A percentile compares a stretch with the other conserved stretches of the same genome.
Conservation (phyloP, 2,797 vertebrate genomes). For the Tapera naevia region DNA sequence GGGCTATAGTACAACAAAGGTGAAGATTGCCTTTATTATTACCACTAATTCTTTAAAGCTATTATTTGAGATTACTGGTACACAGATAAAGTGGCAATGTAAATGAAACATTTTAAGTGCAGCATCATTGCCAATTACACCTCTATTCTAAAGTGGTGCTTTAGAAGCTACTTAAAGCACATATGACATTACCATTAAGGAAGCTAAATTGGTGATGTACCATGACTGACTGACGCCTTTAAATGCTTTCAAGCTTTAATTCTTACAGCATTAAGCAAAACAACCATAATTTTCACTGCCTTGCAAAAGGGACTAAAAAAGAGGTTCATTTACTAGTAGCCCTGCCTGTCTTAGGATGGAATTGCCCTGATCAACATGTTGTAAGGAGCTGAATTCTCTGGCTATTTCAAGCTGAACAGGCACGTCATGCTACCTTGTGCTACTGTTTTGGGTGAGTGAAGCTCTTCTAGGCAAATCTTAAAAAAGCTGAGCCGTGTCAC, state of each 20-base stretch:
- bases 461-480: background rate
- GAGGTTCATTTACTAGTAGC: background rate
- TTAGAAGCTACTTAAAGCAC: background rate
- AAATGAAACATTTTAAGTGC: background rate
- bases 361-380: background rate
- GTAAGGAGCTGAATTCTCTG: background rate
- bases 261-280: background rate
- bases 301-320: background rate
- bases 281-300: background rate
- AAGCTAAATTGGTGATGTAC: background rate
- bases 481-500: fast-evolving
- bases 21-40: background rate
- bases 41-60: background rate
- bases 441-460: background rate
- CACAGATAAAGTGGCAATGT: background rate
- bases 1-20: background rate
- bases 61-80: background rate
- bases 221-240: background rate
- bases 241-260: background rate
- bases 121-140: background rate
- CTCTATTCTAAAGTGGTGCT: background rate
- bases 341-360: background rate
- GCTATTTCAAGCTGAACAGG: background rate
- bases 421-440: too few relatives aligned
- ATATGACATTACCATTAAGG: background rate